Percentiles rank a stretch among this genome's conserved stretches.
phyloP scores from a whole-genome alignment of 2,888 invertebrate species.

The Hirudinaria manillensis region DNA sequence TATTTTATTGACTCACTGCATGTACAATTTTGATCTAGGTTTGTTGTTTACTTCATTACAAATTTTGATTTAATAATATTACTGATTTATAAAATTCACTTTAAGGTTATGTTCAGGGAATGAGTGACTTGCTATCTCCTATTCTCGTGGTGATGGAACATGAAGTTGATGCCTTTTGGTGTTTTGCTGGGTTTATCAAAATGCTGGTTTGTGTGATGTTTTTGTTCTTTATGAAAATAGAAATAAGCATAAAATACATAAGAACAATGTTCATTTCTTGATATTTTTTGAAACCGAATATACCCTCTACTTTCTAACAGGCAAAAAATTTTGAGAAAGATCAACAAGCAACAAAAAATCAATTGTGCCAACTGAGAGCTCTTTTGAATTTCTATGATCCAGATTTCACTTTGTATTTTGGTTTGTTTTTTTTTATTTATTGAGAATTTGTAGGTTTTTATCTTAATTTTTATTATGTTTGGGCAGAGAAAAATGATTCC shows the following conservation, averaged over 20 bases:
- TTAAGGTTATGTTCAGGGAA: slow-evolving; percentile 69
- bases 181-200: slow-evolving; percentile 95
- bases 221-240: background rate
- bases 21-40: slow-evolving; percentile 95
- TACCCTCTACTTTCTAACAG: slow-evolving; percentile 38
- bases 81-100: background rate
- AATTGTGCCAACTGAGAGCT: slow-evolving; percentile 75
- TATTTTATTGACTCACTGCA: slow-evolving; percentile 93
- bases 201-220: slow-evolving; percentile 66
- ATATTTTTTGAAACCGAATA: background rate
- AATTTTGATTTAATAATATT: background rate
- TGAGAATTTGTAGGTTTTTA: background rate
- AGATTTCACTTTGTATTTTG: slow-evolving; percentile 74
- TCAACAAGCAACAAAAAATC: slow-evolving; percentile 90
- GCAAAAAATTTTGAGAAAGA: slow-evolving; percentile 84
- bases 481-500: slow-evolving; percentile 67
- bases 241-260: background rate
- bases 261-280: background rate
- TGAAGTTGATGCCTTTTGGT: slow-evolving; percentile 97
- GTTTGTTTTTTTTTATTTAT: slow-evolving; percentile 43
- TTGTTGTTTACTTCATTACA: slow-evolving; percentile 31
- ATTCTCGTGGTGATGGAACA: slow-evolving; percentile 79
- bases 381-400: slow-evolving; percentile 77
- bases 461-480: slow-evolving; percentile 10
- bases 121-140: slow-evolving; percentile 93